Evolutionary conservation across 2,113 vertebrate species (phyloP), one percentile per base, ranked within the genome.

Genomic region (Cyprinodon tularosa): DNA sequence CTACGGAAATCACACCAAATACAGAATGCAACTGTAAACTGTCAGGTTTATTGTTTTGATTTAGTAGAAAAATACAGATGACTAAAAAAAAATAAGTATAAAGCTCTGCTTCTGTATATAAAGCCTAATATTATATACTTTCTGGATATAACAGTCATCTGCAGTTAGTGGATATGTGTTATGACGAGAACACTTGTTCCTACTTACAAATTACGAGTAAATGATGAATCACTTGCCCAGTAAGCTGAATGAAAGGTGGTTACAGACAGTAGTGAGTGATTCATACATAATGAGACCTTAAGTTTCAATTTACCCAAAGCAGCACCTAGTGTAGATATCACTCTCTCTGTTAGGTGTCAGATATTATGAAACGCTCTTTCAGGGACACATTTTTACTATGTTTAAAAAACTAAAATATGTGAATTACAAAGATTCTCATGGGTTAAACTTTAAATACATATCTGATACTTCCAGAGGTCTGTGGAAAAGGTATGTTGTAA

Each of bases 1-100:
- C 4, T 74, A n/a, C 3, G 62, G 14, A 82, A 76, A 66, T 39
- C 63, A 22, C 69, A 71, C 60, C 74, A 68, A 66, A 69, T 50
- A 2, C 60, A 47, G 42, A 71, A 62, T 13, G 66, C 5, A 78
- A 29, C 22, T 22, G 60, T 64, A 48, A 39, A 84, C 57, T 72
- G 12, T 22, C 68, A 65, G 53, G 68, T 64, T 66, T 45, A 0
- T 47, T 42, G 69, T 68, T 82, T 22, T 20, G 62, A 68, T 73
- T 29, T 47, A 12, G 53, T n/a, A n/a, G 7, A 13, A 10, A 48
- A 71, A 60, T 47, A 2, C 5, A 14, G 48, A 50, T 0, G 9
- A 4, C 42, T 45, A 45, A 45, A 45, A 2, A 45, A 45, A 45
- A 45, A 8, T 45, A 10, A 2, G 9, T 11, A 45, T 45, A 45